Base-by-base conservation (phyloP, 2,797 vertebrate species). In the Eulemur coronatus region DNA sequence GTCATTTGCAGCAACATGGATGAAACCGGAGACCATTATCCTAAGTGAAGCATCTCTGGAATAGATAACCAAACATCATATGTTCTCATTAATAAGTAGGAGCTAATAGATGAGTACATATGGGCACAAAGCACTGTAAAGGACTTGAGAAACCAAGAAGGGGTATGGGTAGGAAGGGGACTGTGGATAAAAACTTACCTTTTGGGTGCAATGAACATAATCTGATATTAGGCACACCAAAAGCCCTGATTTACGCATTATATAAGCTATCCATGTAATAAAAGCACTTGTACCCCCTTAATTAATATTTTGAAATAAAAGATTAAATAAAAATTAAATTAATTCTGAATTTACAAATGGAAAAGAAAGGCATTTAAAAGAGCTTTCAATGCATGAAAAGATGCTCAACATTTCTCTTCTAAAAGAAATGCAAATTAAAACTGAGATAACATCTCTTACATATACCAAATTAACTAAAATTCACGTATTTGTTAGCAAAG, bases 361-460 rank as follows among this genome's bases (percentile, higher is more conserved):
- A 65, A n/a, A 65, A 65, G 15, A 81, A 55, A 63, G 11, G n/a
- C 3, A 81, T 18, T 35, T 13, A 50, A 79, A 72, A 2, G 0
- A 0, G 38, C 3, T 84, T 78, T 70, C 30, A 72, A 70, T 10
- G 41, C 0, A 41, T 24, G 4, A 73, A 84, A 73, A 55, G 3
- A 46, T 52, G 7, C 13, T 81, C 13, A 26, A 63, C 7, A 1
- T 67, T 8, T 10, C 1, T 61, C 4, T 75, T 55, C 79, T 48
- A 41, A 90, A 92, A 78, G 2, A 82, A 57, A 84, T 73, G 38
- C 22, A 92, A 89, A 92, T 69, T 94, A 79, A 81, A 93, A 91
- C 11, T 48, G 38, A 82, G 30, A 55, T n/a, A 79, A 30, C 1
- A 84, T 46, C 72, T 30, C 22, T 84, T 33, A 14, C 24, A 85